Evolutionary conservation across 2,888 invertebrate species (phyloP).

Genomic region (Drosophila colorata): DNA sequence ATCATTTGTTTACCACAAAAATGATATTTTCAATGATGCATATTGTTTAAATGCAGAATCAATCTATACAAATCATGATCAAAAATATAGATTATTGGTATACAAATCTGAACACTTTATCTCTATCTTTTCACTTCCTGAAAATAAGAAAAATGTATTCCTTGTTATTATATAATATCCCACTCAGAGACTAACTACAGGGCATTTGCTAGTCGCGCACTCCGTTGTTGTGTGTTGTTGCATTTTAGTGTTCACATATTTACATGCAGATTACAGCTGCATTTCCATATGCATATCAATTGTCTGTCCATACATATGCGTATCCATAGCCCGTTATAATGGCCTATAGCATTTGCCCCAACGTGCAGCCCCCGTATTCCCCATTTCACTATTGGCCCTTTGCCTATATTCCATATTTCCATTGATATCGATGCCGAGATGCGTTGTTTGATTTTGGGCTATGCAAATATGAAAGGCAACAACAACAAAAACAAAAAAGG

Average conservation of each 20-base stretch:
- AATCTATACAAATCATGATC: too few species aligned
- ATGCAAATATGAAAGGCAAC: slow-evolving; percentile 25
- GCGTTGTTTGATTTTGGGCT: slow-evolving; percentile 35
- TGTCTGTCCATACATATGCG: slow-evolving; percentile 13
- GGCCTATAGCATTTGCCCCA: not conserved
- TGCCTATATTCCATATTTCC: slow-evolving; percentile 4
- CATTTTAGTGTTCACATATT: slow-evolving; percentile 10
- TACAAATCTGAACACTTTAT: too few species aligned
- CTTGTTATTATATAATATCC: too few species aligned
- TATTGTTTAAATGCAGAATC: too few species aligned
- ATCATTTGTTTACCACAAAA: too few species aligned
- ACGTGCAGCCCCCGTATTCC: not conserved
- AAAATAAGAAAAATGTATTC: too few species aligned
- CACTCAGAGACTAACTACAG: not conserved
- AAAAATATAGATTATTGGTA: too few species aligned
- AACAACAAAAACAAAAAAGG: slow-evolving; percentile 4
- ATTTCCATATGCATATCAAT: slow-evolving; percentile 36
- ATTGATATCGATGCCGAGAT: slow-evolving; percentile 15
- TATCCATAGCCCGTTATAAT: slow-evolving; percentile 10
- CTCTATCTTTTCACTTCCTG: too few species aligned
- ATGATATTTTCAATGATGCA: too few species aligned
- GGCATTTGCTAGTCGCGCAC: slow-evolving; percentile 1
- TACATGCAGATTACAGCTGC: slow-evolving; percentile 37
- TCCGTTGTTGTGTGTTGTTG: not conserved
- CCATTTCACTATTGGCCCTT: not conserved